Conservation (phyloP, 1,140 invertebrate species). For the Armadillidium nasatum region DNA sequence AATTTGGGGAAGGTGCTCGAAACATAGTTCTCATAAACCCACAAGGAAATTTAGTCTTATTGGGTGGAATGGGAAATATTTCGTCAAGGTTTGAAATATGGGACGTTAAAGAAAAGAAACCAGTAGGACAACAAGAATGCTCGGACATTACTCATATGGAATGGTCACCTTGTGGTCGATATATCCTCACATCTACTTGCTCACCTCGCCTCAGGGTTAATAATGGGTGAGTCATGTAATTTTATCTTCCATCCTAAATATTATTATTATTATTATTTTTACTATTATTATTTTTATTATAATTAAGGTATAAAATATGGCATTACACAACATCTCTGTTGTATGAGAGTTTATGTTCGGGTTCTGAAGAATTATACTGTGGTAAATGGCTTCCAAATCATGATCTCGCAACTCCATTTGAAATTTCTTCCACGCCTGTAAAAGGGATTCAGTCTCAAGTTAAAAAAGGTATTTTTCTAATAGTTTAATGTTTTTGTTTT, state of each 20-base stretch:
- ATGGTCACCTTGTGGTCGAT: constrained; percentile 42
- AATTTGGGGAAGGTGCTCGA: constrained; percentile 37
- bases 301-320: constrained; percentile 38
- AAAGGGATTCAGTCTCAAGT: constrained; percentile 34
- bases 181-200: constrained; percentile 39
- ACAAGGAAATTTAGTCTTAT: constrained; percentile 34
- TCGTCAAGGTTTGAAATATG: constrained; percentile 37
- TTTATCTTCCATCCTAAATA: neutral
- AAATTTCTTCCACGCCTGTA: constrained; percentile 27
- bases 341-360: constrained; percentile 29
- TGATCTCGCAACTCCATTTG: constrained; percentile 34
- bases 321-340: constrained; percentile 38
- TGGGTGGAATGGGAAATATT: constrained; percentile 43
- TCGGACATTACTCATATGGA: constrained; percentile 34
- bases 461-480: constrained; percentile 30
- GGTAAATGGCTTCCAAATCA: constrained; percentile 31
- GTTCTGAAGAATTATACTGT: constrained; percentile 25
- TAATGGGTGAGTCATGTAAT: constrained; percentile 34
- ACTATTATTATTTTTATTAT: neutral
- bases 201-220: constrained; percentile 41
- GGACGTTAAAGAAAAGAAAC: constrained; percentile 31
- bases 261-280: neutral
- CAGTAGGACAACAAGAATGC: constrained; percentile 34
- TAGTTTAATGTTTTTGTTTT: constrained; percentile 5
- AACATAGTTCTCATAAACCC: constrained; percentile 41